Percentiles rank a stretch among this genome's conserved stretches.
phyloP scores from a whole-genome alignment of 2,888 invertebrate genomes.

The Drosophila tripunctata region DNA sequence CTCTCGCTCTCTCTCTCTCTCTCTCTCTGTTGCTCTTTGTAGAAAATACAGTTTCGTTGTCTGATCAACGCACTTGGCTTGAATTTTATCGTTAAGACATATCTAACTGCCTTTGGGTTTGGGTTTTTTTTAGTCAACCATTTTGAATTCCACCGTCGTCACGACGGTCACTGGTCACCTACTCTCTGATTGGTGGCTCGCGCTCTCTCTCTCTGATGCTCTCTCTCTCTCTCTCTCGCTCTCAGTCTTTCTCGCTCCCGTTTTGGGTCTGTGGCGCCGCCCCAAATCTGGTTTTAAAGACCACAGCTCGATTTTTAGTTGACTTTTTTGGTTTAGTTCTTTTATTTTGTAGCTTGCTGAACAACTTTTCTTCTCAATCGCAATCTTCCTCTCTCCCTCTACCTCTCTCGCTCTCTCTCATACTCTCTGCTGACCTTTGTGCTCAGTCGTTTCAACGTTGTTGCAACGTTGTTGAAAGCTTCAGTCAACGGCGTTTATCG shows the following conservation, averaged over 20 bases:
- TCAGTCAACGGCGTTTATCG: slow-evolving; percentile 38
- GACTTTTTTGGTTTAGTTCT: slow-evolving; percentile 20
- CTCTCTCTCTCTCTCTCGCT: not conserved
- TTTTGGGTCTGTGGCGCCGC: slow-evolving; percentile 14
- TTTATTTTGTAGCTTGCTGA: slow-evolving; percentile 10
- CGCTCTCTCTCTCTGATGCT: not conserved
- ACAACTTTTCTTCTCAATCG: slow-evolving; percentile 8
- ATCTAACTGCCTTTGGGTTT: too few species aligned
- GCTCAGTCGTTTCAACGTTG: not conserved
- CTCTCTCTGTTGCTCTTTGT: slow-evolving; percentile 10
- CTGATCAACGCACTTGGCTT: slow-evolving; percentile 28
- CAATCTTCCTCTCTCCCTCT: not conserved
- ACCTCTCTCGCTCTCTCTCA: not conserved
- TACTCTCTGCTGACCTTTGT: slow-evolving; percentile 1
- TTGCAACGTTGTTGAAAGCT: slow-evolving; percentile 16
- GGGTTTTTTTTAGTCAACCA: slow-evolving; percentile 13
- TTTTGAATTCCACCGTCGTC: slow-evolving; percentile 21
- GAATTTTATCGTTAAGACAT: slow-evolving; percentile 5
- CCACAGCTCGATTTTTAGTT: not conserved
- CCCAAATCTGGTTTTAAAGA: slow-evolving; percentile 29
- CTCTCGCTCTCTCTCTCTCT: not conserved
- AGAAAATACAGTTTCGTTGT: slow-evolving; percentile 28
- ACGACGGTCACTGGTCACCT: slow-evolving; percentile 2
- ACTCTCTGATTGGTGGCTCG: slow-evolving; percentile 23
- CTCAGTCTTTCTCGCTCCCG: not conserved